Base-by-base conservation (phyloP, 1,140 invertebrate species). In the Diorhabda carinulata region DNA sequence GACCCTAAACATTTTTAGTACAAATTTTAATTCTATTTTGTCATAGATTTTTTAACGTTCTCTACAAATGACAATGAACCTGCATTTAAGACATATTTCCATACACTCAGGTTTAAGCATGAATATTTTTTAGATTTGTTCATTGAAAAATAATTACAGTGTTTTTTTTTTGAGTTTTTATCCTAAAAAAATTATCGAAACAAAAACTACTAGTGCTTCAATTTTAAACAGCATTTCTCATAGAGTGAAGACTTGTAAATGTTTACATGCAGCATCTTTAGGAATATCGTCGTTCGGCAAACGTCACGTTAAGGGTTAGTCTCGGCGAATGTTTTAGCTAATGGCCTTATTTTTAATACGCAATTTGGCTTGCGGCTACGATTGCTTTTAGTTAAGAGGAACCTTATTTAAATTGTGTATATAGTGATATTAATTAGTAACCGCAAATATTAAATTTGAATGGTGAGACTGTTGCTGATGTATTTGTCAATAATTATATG, bases 231-330 rank as follows among this genome's bases (percentile, higher is more conserved):
- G 10, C 41, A 56, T 56, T 47, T 52, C 47, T 52, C n/a, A 56
- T 56, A 47, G 59, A 68, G 43, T 67, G 67, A 72, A 66, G 58
- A 63, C 6, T 69, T 67, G 65, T 72, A 57, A 68, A 56, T 68
- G 61, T 69, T 80, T 80, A 72, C 79, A 81, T 77, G 79, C 79
- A 81, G 78, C 79, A 72, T 78, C 73, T 71, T 72, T 79, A 73
- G 78, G 79, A 78, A 70, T 79, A 68, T 79, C 79, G 59, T 72
- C 79, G 67, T 77, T 79, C 75, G 76, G 77, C 70, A 77, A 78
- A 69, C 77, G 77, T 73, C 78, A 78, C 68, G 71, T 77, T 43
- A 80, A 81, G 79, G 79, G 79, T 81, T 81, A 76, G 79, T 81
- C 77, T 71, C 63, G 52, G 57, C 58, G 70, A 72, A 68, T 43